Conservation (phyloP, 2,888 invertebrate species). For the Tinea pellionella region DNA sequence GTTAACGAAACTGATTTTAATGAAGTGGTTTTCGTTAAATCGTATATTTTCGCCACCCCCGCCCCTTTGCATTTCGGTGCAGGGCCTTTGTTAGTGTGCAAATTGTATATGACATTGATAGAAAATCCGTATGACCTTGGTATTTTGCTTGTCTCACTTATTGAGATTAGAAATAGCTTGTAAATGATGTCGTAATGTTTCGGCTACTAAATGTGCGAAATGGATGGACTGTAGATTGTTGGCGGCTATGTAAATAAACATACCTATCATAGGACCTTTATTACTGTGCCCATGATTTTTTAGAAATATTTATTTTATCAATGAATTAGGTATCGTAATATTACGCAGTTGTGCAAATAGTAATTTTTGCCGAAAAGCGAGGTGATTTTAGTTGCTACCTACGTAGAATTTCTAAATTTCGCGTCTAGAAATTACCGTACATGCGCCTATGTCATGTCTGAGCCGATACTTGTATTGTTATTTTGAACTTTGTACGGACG, state of each 20-base stretch:
- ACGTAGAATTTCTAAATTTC: background rate
- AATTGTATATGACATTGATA: conserved; percentile 65
- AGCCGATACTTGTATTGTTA: background rate
- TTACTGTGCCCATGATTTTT: conserved; percentile 27
- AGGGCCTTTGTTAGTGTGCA: conserved; percentile 70
- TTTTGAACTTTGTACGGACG: background rate
- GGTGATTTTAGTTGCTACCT: background rate
- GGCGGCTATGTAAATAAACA: conserved; percentile 63
- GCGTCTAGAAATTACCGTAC: background rate
- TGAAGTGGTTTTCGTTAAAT: conserved; percentile 53
- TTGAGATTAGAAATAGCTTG: conserved; percentile 35
- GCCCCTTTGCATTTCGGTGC: conserved; percentile 69
- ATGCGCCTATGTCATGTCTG: background rate
- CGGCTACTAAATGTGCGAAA: background rate
- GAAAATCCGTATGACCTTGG: conserved; percentile 69
- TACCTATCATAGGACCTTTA: conserved; percentile 45
- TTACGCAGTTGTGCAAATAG: conserved; percentile 12
- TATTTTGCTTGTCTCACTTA: conserved; percentile 63
- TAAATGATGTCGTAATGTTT: conserved; percentile 37
- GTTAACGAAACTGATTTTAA: conserved; percentile 63
- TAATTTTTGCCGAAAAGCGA: background rate
- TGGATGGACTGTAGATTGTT: background rate
- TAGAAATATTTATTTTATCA: background rate
- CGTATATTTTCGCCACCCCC: conserved; percentile 64
- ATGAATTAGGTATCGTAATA: background rate